phyloP scores from a whole-genome alignment of 2,888 invertebrate genomes.

The Gasteruption jaculator region DNA sequence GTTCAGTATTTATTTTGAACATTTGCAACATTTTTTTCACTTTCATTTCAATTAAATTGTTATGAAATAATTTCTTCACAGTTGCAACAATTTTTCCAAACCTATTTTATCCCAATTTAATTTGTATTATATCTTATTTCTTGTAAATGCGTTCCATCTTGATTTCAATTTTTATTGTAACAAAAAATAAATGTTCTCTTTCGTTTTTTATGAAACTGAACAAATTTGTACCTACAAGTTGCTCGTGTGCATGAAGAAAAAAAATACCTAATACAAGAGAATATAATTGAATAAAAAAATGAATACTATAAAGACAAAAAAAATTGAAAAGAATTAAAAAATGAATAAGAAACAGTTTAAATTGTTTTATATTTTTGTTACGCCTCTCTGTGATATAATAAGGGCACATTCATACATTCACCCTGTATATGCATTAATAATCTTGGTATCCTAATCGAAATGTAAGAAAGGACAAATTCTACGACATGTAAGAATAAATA shows the following conservation, averaged over 20 bases:
- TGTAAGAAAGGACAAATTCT: constrained; percentile 33
- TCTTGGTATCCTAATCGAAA: constrained; percentile 36
- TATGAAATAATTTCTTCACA: constrained; percentile 8
- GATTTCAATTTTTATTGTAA: too few species aligned
- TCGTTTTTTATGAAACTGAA: too few species aligned
- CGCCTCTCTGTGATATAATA: constrained; percentile 50
- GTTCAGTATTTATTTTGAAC: constrained; percentile 9
- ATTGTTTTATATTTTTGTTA: constrained; percentile 48
- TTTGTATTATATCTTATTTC: too few species aligned
- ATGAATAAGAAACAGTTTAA: constrained; percentile 36
- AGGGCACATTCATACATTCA: constrained; percentile 49
- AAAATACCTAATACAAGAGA: too few species aligned
- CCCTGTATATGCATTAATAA: constrained; percentile 43
- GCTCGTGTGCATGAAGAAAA: constrained; percentile 36
- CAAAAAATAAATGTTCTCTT: too few species aligned
- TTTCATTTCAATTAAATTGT: constrained; percentile 8
- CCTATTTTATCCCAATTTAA: too few species aligned
- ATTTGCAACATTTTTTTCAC: constrained; percentile 14
- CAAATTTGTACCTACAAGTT: constrained; percentile 33
- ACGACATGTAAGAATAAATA: constrained; percentile 22
- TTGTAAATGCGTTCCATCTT: too few species aligned
- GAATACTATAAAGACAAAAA: constrained; percentile 29
- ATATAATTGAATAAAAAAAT: too few species aligned
- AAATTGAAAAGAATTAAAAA: constrained; percentile 8
- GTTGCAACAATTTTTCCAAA: too few species aligned